phyloP scores from a whole-genome alignment of 2,113 vertebrate genomes.

The Heptranchias perlo region DNA sequence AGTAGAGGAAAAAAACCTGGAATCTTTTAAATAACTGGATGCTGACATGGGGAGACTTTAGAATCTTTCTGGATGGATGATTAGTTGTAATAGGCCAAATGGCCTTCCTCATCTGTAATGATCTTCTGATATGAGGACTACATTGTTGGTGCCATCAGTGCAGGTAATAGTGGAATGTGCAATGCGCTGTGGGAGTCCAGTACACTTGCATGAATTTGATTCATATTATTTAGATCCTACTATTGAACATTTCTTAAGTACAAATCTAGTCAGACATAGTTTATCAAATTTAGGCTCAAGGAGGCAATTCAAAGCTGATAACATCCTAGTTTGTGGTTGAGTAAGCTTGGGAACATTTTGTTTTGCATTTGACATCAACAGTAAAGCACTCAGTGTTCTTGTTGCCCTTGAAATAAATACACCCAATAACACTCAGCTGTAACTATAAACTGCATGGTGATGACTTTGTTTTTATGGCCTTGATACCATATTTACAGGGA shows the following conservation, averaged over 20 bases:
- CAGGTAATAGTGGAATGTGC: neutral
- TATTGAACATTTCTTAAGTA: neutral
- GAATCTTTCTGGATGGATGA: neutral
- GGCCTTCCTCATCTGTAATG: neutral
- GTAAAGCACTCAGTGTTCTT: neutral
- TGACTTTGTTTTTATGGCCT: neutral
- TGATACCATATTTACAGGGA: neutral
- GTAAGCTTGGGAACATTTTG: neutral
- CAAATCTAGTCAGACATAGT: neutral
- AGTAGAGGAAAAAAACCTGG: neutral
- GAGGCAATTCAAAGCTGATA: neutral
- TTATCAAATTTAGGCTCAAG: neutral
- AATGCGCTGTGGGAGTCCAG: neutral
- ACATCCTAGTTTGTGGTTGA: neutral
- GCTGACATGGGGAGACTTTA: neutral
- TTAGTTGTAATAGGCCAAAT: neutral
- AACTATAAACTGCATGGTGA: neutral
- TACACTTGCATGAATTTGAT: neutral
- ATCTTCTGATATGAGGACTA: neutral
- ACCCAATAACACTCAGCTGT: neutral
- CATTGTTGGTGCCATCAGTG: neutral
- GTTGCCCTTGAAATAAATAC: neutral
- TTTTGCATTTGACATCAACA: neutral
- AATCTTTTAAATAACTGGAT: neutral
- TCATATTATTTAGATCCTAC: neutral